These are phyloP conservation scores for Prinia subflava DNA, from an alignment of 2,113 vertebrate genomes.

Conservation along the genomic window DNA sequence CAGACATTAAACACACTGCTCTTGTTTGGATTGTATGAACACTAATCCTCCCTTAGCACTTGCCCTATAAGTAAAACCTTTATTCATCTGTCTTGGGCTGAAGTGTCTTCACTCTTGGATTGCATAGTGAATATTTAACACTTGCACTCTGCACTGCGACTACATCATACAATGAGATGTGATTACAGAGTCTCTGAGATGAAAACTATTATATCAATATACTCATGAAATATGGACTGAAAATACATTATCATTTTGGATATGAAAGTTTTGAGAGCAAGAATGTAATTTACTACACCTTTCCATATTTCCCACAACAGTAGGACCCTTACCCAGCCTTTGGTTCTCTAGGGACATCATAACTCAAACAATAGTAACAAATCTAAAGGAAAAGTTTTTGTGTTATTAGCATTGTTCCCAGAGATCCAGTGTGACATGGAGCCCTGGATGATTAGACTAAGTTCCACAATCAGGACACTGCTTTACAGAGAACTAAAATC, in stretches of 20 bases:
- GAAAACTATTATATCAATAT: neutral
- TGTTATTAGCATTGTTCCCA: neutral
- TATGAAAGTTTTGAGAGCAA: neutral
- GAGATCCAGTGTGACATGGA: neutral
- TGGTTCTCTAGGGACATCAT: neutral
- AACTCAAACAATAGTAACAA: neutral
- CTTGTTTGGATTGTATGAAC: neutral
- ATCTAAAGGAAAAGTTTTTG: neutral
- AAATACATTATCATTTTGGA: neutral
- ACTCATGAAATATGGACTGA: neutral
- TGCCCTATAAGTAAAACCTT: neutral
- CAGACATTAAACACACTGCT: neutral
- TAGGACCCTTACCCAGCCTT: neutral
- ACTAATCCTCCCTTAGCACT: neutral
- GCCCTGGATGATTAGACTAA: neutral
- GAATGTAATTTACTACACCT: neutral
- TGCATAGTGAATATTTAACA: neutral
- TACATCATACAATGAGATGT: neutral
- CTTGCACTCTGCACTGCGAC: neutral
- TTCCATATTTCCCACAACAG: neutral
- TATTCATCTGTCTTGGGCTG: neutral
- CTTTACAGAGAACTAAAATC: neutral
- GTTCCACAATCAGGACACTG: neutral
- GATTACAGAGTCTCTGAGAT: neutral
- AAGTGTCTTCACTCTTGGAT: neutral